Percentiles rank a stretch among this genome's conserved stretches.
Conservation (phyloP, 1,140 invertebrate species). For the Oscheius sp. region DNA sequence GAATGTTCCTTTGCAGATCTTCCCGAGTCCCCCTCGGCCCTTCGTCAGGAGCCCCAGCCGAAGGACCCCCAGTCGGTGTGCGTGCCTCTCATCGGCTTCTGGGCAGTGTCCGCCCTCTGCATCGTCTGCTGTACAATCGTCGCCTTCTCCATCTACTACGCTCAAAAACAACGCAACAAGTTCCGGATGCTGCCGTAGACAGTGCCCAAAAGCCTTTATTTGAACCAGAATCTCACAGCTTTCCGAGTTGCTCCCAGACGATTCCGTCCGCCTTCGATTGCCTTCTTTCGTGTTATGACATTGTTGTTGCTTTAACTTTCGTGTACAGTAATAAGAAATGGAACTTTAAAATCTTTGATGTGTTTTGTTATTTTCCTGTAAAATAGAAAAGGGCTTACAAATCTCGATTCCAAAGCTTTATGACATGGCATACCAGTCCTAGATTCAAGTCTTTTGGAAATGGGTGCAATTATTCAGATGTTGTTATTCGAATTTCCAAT, state of each 20-base stretch:
- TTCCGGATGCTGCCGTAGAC: conserved; percentile 3
- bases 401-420: too few relatives aligned
- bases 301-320: neutral
- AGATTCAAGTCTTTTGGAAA: too few relatives aligned
- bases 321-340: too few relatives aligned
- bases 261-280: neutral
- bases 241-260: too few relatives aligned
- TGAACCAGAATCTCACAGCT: too few relatives aligned
- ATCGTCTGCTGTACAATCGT: neutral
- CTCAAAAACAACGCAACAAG: conserved; percentile 5
- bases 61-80: neutral
- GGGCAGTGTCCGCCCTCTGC: neutral
- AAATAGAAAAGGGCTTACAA: too few relatives aligned
- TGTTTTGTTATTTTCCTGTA: too few relatives aligned
- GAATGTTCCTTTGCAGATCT: neutral
- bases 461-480: too few relatives aligned
- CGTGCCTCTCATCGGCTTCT: conserved; percentile 3
- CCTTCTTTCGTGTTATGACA: neutral
- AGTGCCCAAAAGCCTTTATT: too few relatives aligned
- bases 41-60: neutral
- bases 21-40: neutral
- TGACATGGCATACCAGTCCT: too few relatives aligned
- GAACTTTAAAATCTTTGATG: too few relatives aligned
- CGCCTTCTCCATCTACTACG: neutral
- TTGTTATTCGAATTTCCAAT: too few relatives aligned